Percentiles rank a stretch among this genome's conserved stretches.
Evolutionary conservation across 2,888 invertebrate species (phyloP).

Genomic region (Tetheella fluctuosa): DNA sequence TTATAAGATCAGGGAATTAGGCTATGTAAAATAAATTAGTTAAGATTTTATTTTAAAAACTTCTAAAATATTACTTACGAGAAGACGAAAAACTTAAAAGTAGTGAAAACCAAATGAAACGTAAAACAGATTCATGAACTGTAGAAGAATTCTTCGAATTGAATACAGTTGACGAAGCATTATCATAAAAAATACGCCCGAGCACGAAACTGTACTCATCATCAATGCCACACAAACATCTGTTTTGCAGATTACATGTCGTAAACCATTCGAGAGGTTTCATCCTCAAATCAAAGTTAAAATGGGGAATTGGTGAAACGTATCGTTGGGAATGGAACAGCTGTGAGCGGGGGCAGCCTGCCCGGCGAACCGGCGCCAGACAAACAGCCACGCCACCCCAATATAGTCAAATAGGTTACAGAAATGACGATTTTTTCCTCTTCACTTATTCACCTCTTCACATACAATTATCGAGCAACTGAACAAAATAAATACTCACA

Average conservation of each 20-base stretch:
- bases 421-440: constrained; percentile 51
- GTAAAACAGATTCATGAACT: neutral
- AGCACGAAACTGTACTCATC: constrained; percentile 2
- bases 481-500: constrained; percentile 62
- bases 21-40: too few species aligned
- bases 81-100: neutral
- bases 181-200: neutral
- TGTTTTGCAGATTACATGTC: constrained; percentile 42
- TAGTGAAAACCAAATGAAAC: neutral
- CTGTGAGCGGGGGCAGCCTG: constrained; percentile 36
- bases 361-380: constrained; percentile 53
- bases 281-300: neutral
- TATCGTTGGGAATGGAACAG: constrained; percentile 41
- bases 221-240: constrained; percentile 40
- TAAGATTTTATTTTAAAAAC: too few species aligned
- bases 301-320: neutral
- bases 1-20: neutral
- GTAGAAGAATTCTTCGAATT: neutral
- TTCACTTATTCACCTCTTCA: neutral
- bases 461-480: constrained; percentile 27
- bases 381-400: constrained; percentile 62
- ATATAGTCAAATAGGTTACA: constrained; percentile 75
- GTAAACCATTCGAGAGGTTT: constrained; percentile 21
- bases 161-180: neutral
- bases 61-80: too few species aligned